phyloP scores from a whole-genome alignment of 2,113 vertebrate species.

The Perca fluviatilis region DNA sequence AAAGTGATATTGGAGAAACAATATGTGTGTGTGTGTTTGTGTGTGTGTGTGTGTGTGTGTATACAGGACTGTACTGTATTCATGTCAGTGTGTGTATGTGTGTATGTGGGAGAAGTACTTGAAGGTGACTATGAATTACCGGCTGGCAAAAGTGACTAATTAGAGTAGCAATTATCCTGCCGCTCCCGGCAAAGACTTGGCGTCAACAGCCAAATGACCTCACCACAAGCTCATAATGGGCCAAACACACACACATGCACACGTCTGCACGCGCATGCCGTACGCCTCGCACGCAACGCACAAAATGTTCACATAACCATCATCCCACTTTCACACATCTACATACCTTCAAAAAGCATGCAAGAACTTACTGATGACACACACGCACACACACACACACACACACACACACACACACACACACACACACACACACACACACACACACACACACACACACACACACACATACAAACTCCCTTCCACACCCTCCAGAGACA shows the following conservation, averaged over 20 bases:
- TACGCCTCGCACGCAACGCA: not conserved
- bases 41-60: conserved; percentile 27
- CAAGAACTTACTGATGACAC: conserved; percentile 36
- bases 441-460: conserved; percentile 5
- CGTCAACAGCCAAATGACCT: conserved; percentile 80
- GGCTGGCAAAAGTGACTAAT: conserved; percentile 79
- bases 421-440: conserved; percentile 17
- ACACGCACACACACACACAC: conserved; percentile 7
- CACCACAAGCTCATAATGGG: conserved; percentile 68
- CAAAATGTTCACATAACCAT: conserved; percentile 21
- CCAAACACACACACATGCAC: conserved; percentile 28
- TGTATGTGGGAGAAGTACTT: conserved; percentile 54
- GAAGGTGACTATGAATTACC: conserved; percentile 81
- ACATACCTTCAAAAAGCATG: conserved; percentile 38
- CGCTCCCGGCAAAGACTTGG: conserved; percentile 69
- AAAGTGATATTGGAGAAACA: conserved; percentile 32
- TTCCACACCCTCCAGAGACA: conserved; percentile 48
- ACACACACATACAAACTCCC: not conserved
- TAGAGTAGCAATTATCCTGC: conserved; percentile 79
- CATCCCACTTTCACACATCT: conserved; percentile 3
- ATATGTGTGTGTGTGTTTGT: conserved; percentile 11
- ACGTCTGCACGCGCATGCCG: too few relatives aligned
- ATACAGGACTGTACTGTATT: conserved; percentile 9
- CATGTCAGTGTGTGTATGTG: not conserved
- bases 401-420: conserved; percentile 1